Base-by-base conservation (phyloP, 2,888 invertebrate species). In the Pristionchus japonicus region DNA sequence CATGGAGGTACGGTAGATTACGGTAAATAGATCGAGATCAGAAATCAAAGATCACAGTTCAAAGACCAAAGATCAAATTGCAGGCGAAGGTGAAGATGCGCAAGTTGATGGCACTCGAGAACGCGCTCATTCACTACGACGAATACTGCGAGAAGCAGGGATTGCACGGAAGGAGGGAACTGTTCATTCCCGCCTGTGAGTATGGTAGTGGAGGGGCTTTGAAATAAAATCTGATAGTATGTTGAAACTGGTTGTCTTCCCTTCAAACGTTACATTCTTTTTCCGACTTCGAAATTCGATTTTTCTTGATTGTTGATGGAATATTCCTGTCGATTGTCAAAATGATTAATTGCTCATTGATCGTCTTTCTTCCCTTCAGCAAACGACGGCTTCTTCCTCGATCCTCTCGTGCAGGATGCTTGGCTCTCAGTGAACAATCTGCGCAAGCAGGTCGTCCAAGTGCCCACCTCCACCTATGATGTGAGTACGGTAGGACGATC, bases 51-150 rank as follows among this genome's bases (percentile, higher is more conserved):
- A 17, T 4, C 23, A 17, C 17, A 27, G 3, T 23, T 61, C 11
- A 61, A 27, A 61, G 61, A 61, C 27, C 27, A 61, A 15, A 70
- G 37, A 31, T 70, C 74, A 23, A 1, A 4, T 23, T 31, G 20
- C 77, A 77, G 77, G 77, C 77, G 13, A 77, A 77, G 27, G 23
- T 43, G n/a, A 77, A 77, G 23, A 43, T 77, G 43, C 77, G 77
- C 27, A 77, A 77, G 43, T 27, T 43, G 27, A 77, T 77, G 77
- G 43, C 77, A 0, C 77, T 77, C 27, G 77, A 77, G 20, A 0
- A 47, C 13, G 77, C 77, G 3, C 77, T 77, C 43, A 77, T 77
- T 40, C 27, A 77, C n/a, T 77, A 77, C 43, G 77, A 77, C 11
- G 43, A 77, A 6, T 77, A 15, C 47, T 77, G 77, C 47, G 77